Conservation (phyloP, 2,888 invertebrate genomes). For the Celastrina argiolus region DNA sequence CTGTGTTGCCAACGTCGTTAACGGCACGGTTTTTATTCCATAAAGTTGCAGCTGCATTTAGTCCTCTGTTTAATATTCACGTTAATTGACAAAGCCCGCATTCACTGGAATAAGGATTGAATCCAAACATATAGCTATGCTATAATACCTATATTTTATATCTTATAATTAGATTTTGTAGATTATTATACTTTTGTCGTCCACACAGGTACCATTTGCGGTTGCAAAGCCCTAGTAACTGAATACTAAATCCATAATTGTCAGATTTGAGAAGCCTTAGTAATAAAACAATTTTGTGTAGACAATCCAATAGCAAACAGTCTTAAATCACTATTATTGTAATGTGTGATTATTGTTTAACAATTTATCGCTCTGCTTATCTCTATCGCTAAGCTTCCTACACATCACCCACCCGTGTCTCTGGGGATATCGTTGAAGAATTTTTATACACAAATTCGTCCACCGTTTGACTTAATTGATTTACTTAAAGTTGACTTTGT, state of each 20-base stretch:
- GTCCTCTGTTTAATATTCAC: slow-evolving; percentile 53
- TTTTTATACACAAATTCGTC: slow-evolving; percentile 37
- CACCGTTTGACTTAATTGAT: slow-evolving; percentile 26
- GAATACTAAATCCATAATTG: neutral
- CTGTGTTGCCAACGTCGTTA: neutral
- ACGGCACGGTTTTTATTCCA: slow-evolving; percentile 39
- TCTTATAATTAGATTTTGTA: too few relatives aligned
- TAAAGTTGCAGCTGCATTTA: slow-evolving; percentile 45
- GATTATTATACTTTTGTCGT: too few relatives aligned
- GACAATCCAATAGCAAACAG: too few relatives aligned
- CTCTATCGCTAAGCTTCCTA: neutral
- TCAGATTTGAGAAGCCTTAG: neutral
- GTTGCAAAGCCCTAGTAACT: neutral
- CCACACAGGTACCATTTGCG: too few relatives aligned
- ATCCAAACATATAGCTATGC: slow-evolving; percentile 27
- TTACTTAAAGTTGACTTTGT: slow-evolving; percentile 13
- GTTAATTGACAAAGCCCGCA: slow-evolving; percentile 69
- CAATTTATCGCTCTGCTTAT: neutral
- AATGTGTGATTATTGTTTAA: neutral
- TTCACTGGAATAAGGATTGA: slow-evolving; percentile 51
- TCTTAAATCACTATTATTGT: neutral
- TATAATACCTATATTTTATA: too few relatives aligned
- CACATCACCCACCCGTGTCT: neutral
- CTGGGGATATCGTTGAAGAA: neutral
- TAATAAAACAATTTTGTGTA: neutral